phyloP scores from a whole-genome alignment of 2,888 invertebrate species.

The Oithona nana region DNA sequence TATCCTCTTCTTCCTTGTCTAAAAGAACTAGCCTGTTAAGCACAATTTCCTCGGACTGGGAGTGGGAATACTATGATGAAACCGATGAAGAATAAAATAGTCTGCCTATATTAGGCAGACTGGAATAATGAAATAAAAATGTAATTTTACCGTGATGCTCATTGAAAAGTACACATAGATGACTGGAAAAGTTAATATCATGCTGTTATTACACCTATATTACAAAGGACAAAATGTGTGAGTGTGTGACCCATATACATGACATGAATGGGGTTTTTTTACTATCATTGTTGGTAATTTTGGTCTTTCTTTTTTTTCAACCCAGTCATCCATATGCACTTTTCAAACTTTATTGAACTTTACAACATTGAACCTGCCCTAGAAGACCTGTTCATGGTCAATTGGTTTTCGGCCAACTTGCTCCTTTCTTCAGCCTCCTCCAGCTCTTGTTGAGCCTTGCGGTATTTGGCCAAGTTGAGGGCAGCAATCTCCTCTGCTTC shows the following conservation, averaged over 20 bases:
- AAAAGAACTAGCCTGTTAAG: neutral
- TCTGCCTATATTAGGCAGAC: neutral
- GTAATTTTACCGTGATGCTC: neutral
- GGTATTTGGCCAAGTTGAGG: constrained; percentile 94
- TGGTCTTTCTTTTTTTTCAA: too few species aligned
- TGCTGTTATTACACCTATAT: neutral
- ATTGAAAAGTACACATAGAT: neutral
- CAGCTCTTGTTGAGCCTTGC: constrained; percentile 83
- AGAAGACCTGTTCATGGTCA: neutral
- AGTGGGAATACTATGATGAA: constrained; percentile 1
- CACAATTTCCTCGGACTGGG: neutral
- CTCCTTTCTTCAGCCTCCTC: constrained; percentile 71
- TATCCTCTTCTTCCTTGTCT: neutral
- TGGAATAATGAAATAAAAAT: neutral
- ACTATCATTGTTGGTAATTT: too few species aligned
- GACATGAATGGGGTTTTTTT: too few species aligned
- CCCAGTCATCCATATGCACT: neutral
- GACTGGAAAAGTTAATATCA: neutral
- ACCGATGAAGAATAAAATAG: neutral
- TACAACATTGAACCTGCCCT: constrained; percentile 2
- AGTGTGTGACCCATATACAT: too few species aligned
- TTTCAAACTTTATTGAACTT: neutral
- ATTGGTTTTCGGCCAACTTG: constrained; percentile 16
- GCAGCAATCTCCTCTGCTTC: constrained; percentile 95
- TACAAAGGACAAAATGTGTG: too few species aligned